These are phyloP conservation scores for Adrianichthys oophorus DNA, from an alignment of 2,797 vertebrate species.

Conservation along the genomic window DNA sequence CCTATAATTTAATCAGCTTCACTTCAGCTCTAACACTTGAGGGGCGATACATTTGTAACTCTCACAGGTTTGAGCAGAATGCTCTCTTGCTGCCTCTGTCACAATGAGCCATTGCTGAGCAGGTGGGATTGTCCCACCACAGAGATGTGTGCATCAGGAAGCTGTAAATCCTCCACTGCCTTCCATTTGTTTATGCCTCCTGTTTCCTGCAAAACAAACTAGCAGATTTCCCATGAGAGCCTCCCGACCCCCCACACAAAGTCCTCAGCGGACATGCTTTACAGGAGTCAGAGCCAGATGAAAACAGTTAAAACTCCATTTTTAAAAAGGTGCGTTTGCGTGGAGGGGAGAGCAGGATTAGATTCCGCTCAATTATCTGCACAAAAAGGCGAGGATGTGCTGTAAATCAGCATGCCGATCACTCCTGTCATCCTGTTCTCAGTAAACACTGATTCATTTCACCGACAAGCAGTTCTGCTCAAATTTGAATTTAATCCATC, in stretches of 20 bases:
- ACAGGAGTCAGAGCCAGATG: conserved; percentile 54
- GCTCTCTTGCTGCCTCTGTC: conserved; percentile 57
- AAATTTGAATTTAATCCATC: conserved; percentile 57
- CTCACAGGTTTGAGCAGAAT: conserved; percentile 41
- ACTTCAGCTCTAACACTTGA: conserved; percentile 26
- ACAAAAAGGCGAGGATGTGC: conserved; percentile 35
- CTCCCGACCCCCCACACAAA: conserved; percentile 31
- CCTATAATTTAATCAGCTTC: conserved; percentile 49
- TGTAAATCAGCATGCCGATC: conserved; percentile 57
- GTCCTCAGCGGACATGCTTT: conserved; percentile 61
- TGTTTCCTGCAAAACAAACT: conserved; percentile 78
- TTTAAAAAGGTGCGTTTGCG: conserved; percentile 48
- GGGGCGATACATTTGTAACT: conserved; percentile 23
- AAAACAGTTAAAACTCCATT: conserved; percentile 69
- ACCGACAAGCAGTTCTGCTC: conserved; percentile 46
- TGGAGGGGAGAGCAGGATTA: conserved; percentile 13
- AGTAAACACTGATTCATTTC: conserved; percentile 57
- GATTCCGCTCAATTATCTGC: conserved; percentile 52
- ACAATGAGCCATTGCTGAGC: conserved; percentile 65
- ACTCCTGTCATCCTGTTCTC: conserved; percentile 37
- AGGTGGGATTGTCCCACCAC: conserved; percentile 67
- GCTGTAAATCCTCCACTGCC: conserved; percentile 68
- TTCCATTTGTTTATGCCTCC: conserved; percentile 73
- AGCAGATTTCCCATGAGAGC: conserved; percentile 77
- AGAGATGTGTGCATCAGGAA: conserved; percentile 69